Conservation (phyloP, 2,113 vertebrate species). For the Chaetops frenatus region DNA sequence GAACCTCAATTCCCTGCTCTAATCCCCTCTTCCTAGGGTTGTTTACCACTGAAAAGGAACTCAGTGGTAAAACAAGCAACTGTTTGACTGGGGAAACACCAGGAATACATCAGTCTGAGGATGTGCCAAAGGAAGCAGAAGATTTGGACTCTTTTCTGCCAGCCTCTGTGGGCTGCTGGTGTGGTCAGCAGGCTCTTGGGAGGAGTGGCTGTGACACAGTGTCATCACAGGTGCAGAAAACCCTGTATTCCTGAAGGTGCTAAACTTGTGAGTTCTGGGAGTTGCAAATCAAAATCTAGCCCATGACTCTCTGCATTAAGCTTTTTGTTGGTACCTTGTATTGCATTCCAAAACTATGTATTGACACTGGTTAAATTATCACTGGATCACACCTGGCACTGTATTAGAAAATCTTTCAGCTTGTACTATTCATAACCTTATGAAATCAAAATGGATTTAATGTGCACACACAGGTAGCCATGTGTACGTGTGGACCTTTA, state of each 20-base stretch:
- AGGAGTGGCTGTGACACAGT: not conserved
- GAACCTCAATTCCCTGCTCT: not conserved
- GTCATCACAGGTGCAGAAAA: not conserved
- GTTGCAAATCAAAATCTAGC: not conserved
- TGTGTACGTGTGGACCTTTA: not conserved
- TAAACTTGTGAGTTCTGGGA: not conserved
- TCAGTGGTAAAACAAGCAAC: not conserved
- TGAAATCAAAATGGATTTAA: not conserved
- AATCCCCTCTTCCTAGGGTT: not conserved
- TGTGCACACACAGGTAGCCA: not conserved
- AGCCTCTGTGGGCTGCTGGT: not conserved
- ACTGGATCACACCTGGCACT: not conserved
- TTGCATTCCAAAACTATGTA: not conserved
- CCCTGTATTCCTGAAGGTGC: not conserved
- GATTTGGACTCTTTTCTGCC: not conserved
- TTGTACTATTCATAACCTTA: not conserved
- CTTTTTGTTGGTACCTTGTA: not conserved
- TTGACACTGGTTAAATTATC: not conserved
- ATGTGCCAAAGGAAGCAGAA: not conserved
- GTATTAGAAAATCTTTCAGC: not conserved
- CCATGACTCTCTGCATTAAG: not conserved
- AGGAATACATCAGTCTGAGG: not conserved
- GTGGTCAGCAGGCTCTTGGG: not conserved
- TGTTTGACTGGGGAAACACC: not conserved
- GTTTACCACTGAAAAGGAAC: not conserved